Base-by-base conservation (phyloP, 2,888 invertebrate genomes). In the Campopleginae sp. region DNA sequence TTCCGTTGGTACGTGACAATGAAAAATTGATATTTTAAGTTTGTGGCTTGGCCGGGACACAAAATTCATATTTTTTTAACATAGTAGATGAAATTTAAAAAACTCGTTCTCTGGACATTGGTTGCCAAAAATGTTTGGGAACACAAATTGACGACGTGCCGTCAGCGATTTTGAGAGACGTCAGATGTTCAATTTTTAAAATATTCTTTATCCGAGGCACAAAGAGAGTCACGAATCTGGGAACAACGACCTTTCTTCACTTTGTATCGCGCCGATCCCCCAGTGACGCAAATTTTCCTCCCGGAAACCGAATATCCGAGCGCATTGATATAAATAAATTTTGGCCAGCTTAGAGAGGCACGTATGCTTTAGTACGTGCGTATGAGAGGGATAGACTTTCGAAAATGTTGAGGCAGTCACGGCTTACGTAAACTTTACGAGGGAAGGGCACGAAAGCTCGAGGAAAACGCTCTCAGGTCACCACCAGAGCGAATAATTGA, bases 291-390 rank as follows among this genome's bases (percentile, higher is more conserved):
- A 80, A 80, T 71, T 76, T 54, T 84, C 75, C 65, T 72, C 80
- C 65, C 63, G 80, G 76, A 80, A 84, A 44, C 75, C 63, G 63
- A 79, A 75, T 75, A 75, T 83, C 61, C 38, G 58, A 33, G 75
- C 58, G 71, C 84, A 84, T 84, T 75, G 84, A 84, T 76, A 84
- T 80, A 84, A 84, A 80, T 84, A 80, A 80, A 80, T 84, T 71
- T 48, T 58, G 33, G 38, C 58, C 68, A 48, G 68, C 66, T 54
- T 58, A 10, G 33, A 61, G 61, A 70, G 70, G 33, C 17, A 27
- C 14, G 44, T 14, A 33, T n/a, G 23, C 46, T 12, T 63, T 31
- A 42, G 44, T 63, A 63, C 14, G 46, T 46, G 68, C 6, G 44
- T 12, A 12, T 10, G 31, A 58, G 23, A 75, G 17, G 27, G 19